Evolutionary conservation across 2,797 vertebrate genomes (phyloP).

Genomic region (Eospalax fontanierii): DNA sequence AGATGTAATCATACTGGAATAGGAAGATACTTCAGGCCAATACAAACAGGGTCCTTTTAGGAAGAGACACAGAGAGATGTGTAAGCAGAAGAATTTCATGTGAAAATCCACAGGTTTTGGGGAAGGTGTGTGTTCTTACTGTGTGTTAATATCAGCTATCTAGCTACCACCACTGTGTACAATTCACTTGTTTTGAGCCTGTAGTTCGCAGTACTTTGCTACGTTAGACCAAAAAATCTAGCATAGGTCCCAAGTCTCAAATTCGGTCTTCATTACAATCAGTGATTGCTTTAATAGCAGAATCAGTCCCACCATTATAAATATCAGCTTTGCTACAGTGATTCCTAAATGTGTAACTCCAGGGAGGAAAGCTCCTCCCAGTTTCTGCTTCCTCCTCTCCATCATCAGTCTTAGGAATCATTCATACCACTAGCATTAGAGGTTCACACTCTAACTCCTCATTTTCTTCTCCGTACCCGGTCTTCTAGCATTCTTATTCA

Average conservation of each 20-base stretch:
- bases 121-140: rapidly evolving
- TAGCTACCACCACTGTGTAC: rapidly evolving
- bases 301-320: background rate
- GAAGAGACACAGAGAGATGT: background rate
- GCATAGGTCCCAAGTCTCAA: background rate
- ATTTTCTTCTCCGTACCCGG: too few species aligned
- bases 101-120: background rate
- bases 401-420: background rate
- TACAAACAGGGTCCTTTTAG: background rate
- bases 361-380: background rate
- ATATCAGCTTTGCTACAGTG: background rate
- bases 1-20: background rate
- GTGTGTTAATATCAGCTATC: background rate
- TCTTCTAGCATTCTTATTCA: background rate
- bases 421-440: background rate
- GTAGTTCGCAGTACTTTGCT: background rate
- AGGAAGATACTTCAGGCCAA: background rate
- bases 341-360: background rate
- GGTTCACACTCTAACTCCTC: background rate
- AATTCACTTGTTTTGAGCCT: background rate
- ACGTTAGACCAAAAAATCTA: background rate
- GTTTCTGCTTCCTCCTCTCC: background rate
- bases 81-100: rapidly evolving
- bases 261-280: background rate
- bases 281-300: background rate